These are phyloP conservation scores for Brachyptera putata DNA, from an alignment of 2,888 invertebrate genomes.

Conservation along the genomic window DNA sequence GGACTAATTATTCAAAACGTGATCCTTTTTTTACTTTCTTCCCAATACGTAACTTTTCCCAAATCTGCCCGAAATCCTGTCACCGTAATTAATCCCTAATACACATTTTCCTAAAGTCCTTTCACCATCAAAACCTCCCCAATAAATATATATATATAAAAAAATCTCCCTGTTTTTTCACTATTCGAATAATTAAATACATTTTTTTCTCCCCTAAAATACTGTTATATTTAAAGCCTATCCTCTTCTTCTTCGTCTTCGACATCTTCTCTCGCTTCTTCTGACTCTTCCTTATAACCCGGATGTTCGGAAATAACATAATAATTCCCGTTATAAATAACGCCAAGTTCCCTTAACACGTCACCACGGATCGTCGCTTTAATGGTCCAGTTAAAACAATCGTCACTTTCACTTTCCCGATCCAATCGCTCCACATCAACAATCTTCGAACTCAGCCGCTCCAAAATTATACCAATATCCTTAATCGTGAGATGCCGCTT, in stretches of 20 bases:
- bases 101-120: no score
- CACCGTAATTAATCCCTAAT: no score
- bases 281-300: constrained; percentile 86
- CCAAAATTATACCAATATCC: constrained; percentile 91
- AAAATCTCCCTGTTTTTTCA: no score
- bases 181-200: no score
- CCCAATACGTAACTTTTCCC: no score
- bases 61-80: no score
- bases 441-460: constrained; percentile 87
- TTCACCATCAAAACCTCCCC: no score
- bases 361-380: constrained; percentile 92
- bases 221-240: constrained; percentile 42
- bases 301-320: constrained; percentile 94
- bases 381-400: constrained; percentile 95
- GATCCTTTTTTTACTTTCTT: no score
- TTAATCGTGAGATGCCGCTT: constrained; percentile 89
- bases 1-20: no score
- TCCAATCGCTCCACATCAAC: constrained; percentile 89
- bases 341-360: constrained; percentile 83
- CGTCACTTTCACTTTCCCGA: constrained; percentile 87
- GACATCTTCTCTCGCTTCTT: constrained; percentile 74
- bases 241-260: constrained; percentile 79
- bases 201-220: not conserved
- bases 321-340: constrained; percentile 92
- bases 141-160: no score